Base-by-base conservation (phyloP, 2,797 vertebrate species). In the Pipistrellus nathusii region DNA sequence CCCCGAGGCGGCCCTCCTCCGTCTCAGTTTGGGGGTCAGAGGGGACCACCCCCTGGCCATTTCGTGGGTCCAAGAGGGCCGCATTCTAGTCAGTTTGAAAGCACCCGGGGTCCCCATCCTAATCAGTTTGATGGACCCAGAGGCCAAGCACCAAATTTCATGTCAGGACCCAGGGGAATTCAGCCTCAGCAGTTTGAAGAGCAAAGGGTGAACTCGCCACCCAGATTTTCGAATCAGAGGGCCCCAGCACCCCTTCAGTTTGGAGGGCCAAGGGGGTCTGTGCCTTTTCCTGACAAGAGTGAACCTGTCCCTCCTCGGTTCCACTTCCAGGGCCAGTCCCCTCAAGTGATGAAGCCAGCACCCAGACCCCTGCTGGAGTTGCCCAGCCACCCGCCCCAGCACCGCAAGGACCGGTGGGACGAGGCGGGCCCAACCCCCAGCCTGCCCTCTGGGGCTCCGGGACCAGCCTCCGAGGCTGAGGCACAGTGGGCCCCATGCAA, bases 311-410 rank as follows among this genome's bases (percentile, higher is more conserved):
- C 98, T n/a, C 89, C 97, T 8, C 97, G 99, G 8, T 98, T 98
- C 75, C 96, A 96, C 96, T 98, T 98, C 93, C 98, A 98, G 41
- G 98, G 97, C 75, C 98, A 97, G 17, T 80, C 98, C 85, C 97
- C 98, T 4, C 98, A 98, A 73, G 95, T 92, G 18, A 91, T 97
- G 96, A 98, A 98, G 96, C 98, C 98, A 10, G 96, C 94, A 3
- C 98, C 98, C 48, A 98, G 98, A 76, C 99, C 99, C 62, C 98
- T 98, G 85, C 98, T 99, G 93, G 98, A 99, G 96, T 99, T 99
- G 88, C 99, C 99, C 53, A 99, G 96, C 90, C 98, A 99, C 96
- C 99, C 99, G 2, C 97, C 98, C 13, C 96, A 94, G 71, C 98
- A 98, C 88, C 97, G 98, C 76, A 98, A 97, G 96, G 98, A 98